These are phyloP conservation scores for Stictonetta naevosa DNA, from an alignment of 2,113 vertebrate species.

Conservation along the genomic window DNA sequence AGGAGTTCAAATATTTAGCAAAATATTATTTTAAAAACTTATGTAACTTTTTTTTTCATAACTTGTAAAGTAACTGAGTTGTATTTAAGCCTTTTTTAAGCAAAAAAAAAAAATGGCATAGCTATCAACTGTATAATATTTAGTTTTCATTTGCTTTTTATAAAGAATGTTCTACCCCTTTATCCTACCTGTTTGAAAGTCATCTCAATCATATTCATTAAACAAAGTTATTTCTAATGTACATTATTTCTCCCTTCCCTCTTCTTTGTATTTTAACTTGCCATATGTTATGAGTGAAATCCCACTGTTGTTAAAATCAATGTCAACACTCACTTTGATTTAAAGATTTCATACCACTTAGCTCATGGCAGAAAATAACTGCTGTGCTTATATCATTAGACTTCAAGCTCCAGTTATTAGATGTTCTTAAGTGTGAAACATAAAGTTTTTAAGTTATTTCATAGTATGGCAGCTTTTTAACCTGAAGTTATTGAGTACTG, in stretches of 20 bases:
- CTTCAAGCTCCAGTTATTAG: background rate
- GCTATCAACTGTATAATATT: background rate
- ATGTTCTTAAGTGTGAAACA: background rate
- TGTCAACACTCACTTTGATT: background rate
- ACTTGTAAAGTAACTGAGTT: background rate
- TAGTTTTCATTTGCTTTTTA: background rate
- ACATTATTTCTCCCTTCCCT: background rate
- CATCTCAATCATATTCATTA: background rate
- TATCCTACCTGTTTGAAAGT: background rate
- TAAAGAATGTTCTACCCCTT: background rate
- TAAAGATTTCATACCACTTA: background rate
- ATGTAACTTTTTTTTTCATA: background rate
- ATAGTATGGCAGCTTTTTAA: background rate
- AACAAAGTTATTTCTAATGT: background rate
- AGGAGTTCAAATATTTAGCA: background rate
- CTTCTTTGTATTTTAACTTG: background rate
- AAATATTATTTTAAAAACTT: background rate
- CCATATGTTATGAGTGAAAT: background rate
- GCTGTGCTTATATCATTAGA: background rate
- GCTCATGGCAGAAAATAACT: background rate
- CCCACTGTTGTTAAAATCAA: background rate
- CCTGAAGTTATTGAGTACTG: background rate
- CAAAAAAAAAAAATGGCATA: background rate
- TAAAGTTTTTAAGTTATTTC: background rate
- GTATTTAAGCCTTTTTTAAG: background rate